A percentile compares a stretch with the other conserved stretches of the same genome.
These are phyloP conservation scores for Pantherophis alleghaniensis DNA, from an alignment of 2,797 vertebrate genomes.

Conservation along the genomic window DNA sequence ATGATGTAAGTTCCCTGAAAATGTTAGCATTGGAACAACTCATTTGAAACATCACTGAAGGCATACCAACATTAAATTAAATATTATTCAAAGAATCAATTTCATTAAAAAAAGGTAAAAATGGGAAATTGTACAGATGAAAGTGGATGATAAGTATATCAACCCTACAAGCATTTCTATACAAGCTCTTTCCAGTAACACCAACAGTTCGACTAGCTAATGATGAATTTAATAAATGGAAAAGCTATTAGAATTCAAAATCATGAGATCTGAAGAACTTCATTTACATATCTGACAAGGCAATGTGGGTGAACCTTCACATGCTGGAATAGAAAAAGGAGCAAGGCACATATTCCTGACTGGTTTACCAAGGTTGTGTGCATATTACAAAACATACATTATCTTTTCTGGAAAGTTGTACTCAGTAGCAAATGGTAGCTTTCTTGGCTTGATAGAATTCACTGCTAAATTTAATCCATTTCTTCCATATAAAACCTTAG, in stretches of 20 bases:
- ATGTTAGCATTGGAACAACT: neutral
- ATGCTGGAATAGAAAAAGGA: neutral
- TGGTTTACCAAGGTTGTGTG: neutral
- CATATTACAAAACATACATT: neutral
- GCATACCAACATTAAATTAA: neutral
- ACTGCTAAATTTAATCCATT: neutral
- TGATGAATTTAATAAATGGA: neutral
- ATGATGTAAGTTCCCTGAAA: neutral
- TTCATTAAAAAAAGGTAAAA: neutral
- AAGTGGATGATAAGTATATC: neutral
- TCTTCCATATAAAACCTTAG: neutral
- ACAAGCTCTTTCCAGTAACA: neutral
- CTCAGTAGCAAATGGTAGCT: neutral
- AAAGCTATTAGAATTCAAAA: neutral
- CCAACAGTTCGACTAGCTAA: neutral
- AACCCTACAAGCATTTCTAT: neutral
- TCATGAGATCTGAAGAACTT: neutral
- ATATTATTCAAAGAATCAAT: neutral
- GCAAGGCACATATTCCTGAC: neutral
- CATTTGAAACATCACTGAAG: neutral
- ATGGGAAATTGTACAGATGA: neutral
- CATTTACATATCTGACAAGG: neutral
- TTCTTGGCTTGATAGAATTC: neutral
- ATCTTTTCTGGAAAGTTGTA: neutral
- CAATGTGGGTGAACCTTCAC: neutral